phyloP scores from a whole-genome alignment of 2,888 invertebrate genomes.

The Actias luna region DNA sequence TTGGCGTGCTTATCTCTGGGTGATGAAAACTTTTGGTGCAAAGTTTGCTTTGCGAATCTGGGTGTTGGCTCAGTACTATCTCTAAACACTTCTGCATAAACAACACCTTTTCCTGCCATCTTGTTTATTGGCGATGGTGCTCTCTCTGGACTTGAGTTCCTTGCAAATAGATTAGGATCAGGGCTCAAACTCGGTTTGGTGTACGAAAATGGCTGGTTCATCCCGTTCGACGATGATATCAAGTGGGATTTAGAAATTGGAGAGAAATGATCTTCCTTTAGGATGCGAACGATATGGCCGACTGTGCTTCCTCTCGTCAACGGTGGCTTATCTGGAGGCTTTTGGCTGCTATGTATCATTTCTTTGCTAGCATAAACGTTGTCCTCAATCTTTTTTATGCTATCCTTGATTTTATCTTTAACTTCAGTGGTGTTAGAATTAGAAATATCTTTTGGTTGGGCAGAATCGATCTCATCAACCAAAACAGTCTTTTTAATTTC shows the following conservation, averaged over 20 bases:
- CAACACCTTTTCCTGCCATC: slow-evolving; percentile 83
- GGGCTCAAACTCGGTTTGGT: slow-evolving; percentile 83
- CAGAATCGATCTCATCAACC: slow-evolving; percentile 67
- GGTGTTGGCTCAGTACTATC: slow-evolving; percentile 55
- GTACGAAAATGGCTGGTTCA: slow-evolving; percentile 91
- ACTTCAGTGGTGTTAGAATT: slow-evolving; percentile 47
- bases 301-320: slow-evolving; percentile 88
- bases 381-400: slow-evolving; percentile 75
- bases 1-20: slow-evolving; percentile 75
- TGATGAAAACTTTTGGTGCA: slow-evolving; percentile 77
- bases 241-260: slow-evolving; percentile 85
- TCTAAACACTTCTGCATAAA: slow-evolving; percentile 89
- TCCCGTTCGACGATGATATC: slow-evolving; percentile 83
- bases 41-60: slow-evolving; percentile 63
- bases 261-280: slow-evolving; percentile 86
- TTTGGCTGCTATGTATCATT: slow-evolving; percentile 88
- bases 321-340: slow-evolving; percentile 85
- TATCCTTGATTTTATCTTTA: slow-evolving; percentile 77
- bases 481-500: slow-evolving; percentile 61
- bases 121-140: slow-evolving; percentile 69
- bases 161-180: slow-evolving; percentile 68
- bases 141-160: slow-evolving; percentile 74
- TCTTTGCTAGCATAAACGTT: slow-evolving; percentile 77
- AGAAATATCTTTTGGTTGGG: slow-evolving; percentile 51
- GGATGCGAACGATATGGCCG: slow-evolving; percentile 87